These are phyloP conservation scores for Indri indri DNA, from an alignment of 2,113 vertebrate genomes.

Conservation along the genomic window DNA sequence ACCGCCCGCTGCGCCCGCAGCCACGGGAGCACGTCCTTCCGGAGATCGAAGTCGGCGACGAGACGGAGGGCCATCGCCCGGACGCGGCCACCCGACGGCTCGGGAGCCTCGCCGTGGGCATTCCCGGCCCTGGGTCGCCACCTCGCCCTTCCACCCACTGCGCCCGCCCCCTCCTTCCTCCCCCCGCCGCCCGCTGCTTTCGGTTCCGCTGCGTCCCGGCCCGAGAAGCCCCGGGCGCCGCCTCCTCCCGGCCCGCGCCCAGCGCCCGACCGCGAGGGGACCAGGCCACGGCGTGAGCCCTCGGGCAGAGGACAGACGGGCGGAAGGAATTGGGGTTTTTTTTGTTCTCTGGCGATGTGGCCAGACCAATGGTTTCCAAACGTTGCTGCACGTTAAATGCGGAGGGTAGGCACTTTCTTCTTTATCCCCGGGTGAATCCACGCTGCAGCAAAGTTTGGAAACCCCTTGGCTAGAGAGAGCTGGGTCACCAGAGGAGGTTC, in stretches of 20 bases:
- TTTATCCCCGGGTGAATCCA: background rate
- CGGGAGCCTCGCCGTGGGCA: background rate
- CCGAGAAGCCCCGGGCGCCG: background rate
- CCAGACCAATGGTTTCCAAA: background rate
- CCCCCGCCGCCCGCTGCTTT: slow-evolving; percentile 44
- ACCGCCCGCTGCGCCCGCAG: slow-evolving; percentile 55
- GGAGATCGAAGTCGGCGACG: slow-evolving; percentile 78
- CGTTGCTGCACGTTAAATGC: background rate
- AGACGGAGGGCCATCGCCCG: slow-evolving; percentile 78
- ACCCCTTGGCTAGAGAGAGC: background rate
- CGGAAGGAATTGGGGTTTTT: too few species aligned
- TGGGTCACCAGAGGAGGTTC: background rate
- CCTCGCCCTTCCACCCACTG: background rate
- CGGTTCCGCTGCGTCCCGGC: slow-evolving; percentile 41
- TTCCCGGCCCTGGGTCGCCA: background rate
- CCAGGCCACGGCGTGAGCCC: background rate
- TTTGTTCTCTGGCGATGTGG: background rate
- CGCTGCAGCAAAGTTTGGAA: background rate
- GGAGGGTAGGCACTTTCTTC: background rate
- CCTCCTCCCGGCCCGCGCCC: slow-evolving; percentile 9
- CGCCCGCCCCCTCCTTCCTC: slow-evolving; percentile 27
- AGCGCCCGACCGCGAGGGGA: too few species aligned
- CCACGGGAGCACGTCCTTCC: slow-evolving; percentile 81
- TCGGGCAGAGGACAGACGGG: background rate
- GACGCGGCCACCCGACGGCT: background rate